A percentile compares a stretch with the other conserved stretches of the same genome.
Conservation (phyloP, 2,888 invertebrate species). For the Stictocephala bisonia region DNA sequence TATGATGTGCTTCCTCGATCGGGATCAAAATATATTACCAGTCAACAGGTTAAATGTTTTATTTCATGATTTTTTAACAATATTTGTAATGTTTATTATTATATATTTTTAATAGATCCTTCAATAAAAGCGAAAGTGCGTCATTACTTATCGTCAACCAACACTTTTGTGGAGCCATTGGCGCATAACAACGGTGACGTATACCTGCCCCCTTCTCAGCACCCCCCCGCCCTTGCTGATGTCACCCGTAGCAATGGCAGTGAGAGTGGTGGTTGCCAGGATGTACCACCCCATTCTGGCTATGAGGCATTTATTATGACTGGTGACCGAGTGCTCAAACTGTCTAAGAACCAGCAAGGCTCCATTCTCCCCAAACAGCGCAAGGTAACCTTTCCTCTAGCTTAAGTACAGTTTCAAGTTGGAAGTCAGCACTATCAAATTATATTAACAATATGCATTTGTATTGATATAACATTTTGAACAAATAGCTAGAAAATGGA, state of each 20-base stretch:
- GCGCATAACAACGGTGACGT: constrained; percentile 46
- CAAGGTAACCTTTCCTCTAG: too few relatives aligned
- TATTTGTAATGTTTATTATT: too few relatives aligned
- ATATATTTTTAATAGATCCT: constrained; percentile 79
- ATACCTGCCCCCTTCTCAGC: constrained; percentile 55
- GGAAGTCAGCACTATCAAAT: too few relatives aligned
- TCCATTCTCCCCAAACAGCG: constrained; percentile 70
- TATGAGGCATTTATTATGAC: constrained; percentile 96
- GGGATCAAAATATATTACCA: too few relatives aligned
- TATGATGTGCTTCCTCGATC: too few relatives aligned
- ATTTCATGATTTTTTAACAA: too few relatives aligned
- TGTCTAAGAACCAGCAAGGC: constrained; percentile 82
- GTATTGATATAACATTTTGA: too few relatives aligned
- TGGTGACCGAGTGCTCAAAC: constrained; percentile 93
- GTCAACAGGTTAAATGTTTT: too few relatives aligned
- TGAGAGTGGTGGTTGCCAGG: constrained; percentile 33
- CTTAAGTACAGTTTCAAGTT: too few relatives aligned
- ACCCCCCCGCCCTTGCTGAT: constrained; percentile 57
- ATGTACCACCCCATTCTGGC: constrained; percentile 41
- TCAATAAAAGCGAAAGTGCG: constrained; percentile 77
- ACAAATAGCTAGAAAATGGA: too few relatives aligned
- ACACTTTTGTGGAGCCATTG: constrained; percentile 47
- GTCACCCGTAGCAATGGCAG: constrained; percentile 54
- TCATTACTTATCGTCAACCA: constrained; percentile 63
- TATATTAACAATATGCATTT: too few relatives aligned